Base-by-base conservation (phyloP, 2,113 vertebrate genomes). In the Argyrosomus japonicus region DNA sequence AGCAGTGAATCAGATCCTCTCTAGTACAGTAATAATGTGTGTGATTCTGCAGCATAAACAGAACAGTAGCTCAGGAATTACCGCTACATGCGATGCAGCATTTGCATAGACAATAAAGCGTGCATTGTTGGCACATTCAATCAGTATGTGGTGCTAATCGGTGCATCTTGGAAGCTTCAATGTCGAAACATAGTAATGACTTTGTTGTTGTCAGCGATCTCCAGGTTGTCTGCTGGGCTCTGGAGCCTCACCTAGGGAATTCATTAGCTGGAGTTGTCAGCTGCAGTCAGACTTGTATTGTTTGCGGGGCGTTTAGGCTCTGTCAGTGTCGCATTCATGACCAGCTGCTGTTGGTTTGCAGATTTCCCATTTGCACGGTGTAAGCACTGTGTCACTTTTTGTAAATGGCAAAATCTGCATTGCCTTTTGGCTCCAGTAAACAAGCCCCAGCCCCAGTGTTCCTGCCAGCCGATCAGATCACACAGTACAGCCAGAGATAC, bases 331-430 rank as follows among this genome's bases (percentile, higher is more conserved):
- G 71, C 88, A 83, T 93, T 91, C 86, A 84, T 84, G 89, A 88
- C 84, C 93, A 88, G 88, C 91, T 92, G 93, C 86, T 86, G 81
- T 86, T 87, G 87, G 79, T 91, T 87, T 79, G 85, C 78, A 81
- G 75, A 91, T 91, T 90, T 88, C 89, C 89, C 88, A 84, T 87
- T 91, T 89, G 88, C 85, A 79, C 57, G 21, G 75, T 63, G 81
- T 79, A 70, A 91, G 83, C 85, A 68, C 60, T 77, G 72, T 89
- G 90, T 80, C 70, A 77, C 87, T 87, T 77, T 91, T 77, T 91
- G 83, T 89, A 90, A 92, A 90, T 91, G 91, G 83, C 90, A 88
- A 87, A 91, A 92, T 92, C 91, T 89, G 91, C 89, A 90, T 91
- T 48, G 80, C 70, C 79, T 91, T 84, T 85, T 82, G 82, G 88